These are phyloP conservation scores for Rhineura floridana DNA, from an alignment of 2,113 vertebrate species.

Conservation along the genomic window DNA sequence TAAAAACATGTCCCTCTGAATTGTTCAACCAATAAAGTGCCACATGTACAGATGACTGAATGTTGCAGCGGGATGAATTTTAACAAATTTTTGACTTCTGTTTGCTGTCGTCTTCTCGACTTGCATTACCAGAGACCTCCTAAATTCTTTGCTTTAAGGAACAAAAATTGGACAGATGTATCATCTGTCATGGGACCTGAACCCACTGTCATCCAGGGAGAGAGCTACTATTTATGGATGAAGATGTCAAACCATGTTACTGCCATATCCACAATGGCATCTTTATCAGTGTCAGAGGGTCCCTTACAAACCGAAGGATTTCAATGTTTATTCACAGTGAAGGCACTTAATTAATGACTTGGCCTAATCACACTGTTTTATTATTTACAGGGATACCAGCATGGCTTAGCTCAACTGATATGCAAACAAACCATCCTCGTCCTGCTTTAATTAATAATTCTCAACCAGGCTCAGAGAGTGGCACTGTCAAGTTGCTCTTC, in stretches of 20 bases:
- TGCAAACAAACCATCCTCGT: constrained; percentile 76
- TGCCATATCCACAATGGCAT: constrained; percentile 61
- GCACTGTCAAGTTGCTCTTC: constrained; percentile 66
- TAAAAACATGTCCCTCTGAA: not conserved
- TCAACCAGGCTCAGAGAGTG: constrained; percentile 64
- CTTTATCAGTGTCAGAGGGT: constrained; percentile 69
- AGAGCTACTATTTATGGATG: constrained; percentile 66
- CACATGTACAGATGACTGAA: not conserved
- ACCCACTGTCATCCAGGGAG: constrained; percentile 55
- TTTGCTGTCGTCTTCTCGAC: constrained; percentile 28
- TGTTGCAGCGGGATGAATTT: not conserved
- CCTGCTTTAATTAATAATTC: constrained; percentile 79
- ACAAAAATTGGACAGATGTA: constrained; percentile 49
- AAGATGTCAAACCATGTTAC: constrained; percentile 71
- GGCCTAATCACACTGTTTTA: constrained; percentile 77
- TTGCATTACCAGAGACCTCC: constrained; percentile 46
- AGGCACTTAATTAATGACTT: constrained; percentile 83
- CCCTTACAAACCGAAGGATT: constrained; percentile 65
- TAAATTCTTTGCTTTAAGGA: constrained; percentile 51
- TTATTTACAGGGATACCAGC: constrained; percentile 78
- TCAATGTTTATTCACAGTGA: constrained; percentile 76
- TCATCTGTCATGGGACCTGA: constrained; percentile 50
- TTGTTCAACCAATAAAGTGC: constrained; percentile 11
- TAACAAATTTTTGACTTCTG: not conserved
- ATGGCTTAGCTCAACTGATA: constrained; percentile 73